Evolutionary conservation across 2,113 vertebrate genomes (phyloP).

Genomic region (Lepus europaeus): DNA sequence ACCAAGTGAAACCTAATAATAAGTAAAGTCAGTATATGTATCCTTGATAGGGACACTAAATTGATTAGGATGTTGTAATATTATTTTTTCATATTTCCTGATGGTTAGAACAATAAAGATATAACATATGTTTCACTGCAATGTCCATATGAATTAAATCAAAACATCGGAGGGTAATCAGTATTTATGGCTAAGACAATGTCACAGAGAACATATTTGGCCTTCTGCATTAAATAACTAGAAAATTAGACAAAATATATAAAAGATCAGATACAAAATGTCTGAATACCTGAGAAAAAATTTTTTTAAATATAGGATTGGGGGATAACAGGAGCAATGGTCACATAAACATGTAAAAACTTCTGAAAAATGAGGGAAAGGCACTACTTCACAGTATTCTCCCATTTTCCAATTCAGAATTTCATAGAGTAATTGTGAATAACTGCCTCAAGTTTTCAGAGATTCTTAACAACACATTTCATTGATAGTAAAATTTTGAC

Average conservation of each 20-base stretch:
- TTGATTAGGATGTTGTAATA: constrained; percentile 18
- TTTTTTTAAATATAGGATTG: not conserved
- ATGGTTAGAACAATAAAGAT: constrained; percentile 25
- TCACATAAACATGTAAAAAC: not conserved
- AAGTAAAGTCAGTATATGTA: not conserved
- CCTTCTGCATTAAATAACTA: not conserved
- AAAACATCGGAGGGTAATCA: constrained; percentile 57
- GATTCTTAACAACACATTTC: not conserved
- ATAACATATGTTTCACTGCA: constrained; percentile 34
- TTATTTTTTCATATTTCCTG: constrained; percentile 54
- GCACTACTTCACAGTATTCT: not conserved
- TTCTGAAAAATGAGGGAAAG: no score
- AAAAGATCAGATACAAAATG: not conserved
- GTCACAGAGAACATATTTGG: not conserved
- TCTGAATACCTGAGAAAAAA: not conserved
- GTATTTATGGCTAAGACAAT: not conserved
- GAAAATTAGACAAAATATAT: not conserved
- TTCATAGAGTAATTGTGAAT: not conserved
- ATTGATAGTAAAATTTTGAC: not conserved
- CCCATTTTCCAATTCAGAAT: no score
- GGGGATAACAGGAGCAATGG: not conserved
- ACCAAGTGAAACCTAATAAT: not conserved
- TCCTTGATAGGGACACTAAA: not conserved
- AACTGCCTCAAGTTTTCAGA: not conserved
- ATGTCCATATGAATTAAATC: constrained; percentile 55